Evolutionary conservation across 2,797 vertebrate genomes (phyloP).

Genomic region (Oreortyx pictus): DNA sequence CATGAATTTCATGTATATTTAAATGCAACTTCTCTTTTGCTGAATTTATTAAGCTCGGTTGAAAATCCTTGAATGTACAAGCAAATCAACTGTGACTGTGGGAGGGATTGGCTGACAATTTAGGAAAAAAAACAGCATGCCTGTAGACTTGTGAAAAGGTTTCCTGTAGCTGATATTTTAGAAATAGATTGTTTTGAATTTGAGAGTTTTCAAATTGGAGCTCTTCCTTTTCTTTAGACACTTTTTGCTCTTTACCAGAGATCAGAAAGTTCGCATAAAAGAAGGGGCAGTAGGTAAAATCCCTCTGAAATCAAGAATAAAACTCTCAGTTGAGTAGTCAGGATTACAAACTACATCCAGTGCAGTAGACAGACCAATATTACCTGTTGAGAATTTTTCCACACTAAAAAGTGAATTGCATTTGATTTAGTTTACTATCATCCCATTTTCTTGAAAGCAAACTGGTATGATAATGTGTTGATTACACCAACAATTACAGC

Average conservation of each 20-base stretch:
- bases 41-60: constrained; percentile 49
- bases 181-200: constrained; percentile 28
- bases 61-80: constrained; percentile 44
- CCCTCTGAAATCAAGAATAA: neutral
- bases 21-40: constrained; percentile 7
- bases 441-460: neutral
- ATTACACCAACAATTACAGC: neutral
- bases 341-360: constrained; percentile 12
- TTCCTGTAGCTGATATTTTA: constrained; percentile 47
- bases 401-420: neutral
- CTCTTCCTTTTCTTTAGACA: constrained; percentile 42
- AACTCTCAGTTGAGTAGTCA: constrained; percentile 23
- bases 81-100: constrained; percentile 22
- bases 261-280: constrained; percentile 36
- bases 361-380: constrained; percentile 11
- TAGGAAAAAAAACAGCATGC: neutral
- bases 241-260: constrained; percentile 21
- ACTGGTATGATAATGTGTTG: neutral
- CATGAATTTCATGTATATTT: constrained; percentile 11
- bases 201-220: neutral
- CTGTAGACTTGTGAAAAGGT: neutral
- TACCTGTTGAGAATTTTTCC: constrained; percentile 6
- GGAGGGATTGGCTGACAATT: neutral
- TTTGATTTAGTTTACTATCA: neutral
- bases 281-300: constrained; percentile 7